Evolutionary conservation across 1,140 invertebrate genomes (phyloP), one percentile per base, ranked within the genome.

Genomic region (Cepaea nemoralis): DNA sequence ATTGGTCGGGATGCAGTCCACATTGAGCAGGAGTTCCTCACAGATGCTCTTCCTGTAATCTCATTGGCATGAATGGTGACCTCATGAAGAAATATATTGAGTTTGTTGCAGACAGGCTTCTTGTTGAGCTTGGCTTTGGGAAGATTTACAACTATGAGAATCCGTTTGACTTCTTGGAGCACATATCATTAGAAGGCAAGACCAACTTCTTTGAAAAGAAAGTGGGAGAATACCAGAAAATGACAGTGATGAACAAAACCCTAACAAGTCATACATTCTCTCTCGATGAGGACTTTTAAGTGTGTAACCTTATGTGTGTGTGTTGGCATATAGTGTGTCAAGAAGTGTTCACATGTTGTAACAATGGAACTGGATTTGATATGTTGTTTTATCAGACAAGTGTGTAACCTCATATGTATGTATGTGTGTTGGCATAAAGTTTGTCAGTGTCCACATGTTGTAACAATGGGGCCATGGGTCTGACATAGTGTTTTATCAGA

Each of bases 121-220:
- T 99, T 1, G 87, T 94, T 1, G 98, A 99, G 91, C 93, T 99
- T 8, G 94, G 94, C 55, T 96, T 96, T 89, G 93, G 94, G 45
- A 99, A 98, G 95, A 88, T 97, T 79, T 99, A 97, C 92, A 95
- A 96, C 85, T 94, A 95, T 0, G 95, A 95, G 88, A 99, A 99
- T 93, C 99, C 99, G 24, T 99, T 99, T 92, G 97, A 98, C 89
- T 99, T 99, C 91, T 99, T 99, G 99, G 97, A 99, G 88, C 95
- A 98, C 82, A 99, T 99, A 85, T 99, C 98, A 0, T 92, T 99
- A 69, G 97, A 99, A 89, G 98, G 98, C 3, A 99, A 99, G 89
- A 99, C 99, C 0, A 99, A 99, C 91, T 99, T 99, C 93, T 99
- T 99, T 90, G 99, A 99, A 91, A 99, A 99, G 90, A 96, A 97